Conservation (phyloP, 2,888 invertebrate genomes). For the Oxystoma pomonae region DNA sequence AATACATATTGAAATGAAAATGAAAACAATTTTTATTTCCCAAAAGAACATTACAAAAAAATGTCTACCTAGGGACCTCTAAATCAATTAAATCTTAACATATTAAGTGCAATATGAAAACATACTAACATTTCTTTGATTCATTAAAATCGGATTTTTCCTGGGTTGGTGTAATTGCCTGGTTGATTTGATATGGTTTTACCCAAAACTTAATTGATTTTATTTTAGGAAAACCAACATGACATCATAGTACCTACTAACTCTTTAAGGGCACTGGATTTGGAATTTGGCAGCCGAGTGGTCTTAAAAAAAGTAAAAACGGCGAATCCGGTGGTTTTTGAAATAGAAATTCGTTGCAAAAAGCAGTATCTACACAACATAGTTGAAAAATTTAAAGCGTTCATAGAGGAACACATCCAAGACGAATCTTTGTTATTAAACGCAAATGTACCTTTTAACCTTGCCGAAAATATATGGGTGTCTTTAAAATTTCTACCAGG, state of each 20-base stretch:
- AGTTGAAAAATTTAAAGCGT: conserved; percentile 52
- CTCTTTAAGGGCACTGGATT: conserved; percentile 52
- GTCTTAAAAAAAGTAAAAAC: conserved; percentile 45
- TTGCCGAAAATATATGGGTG: conserved; percentile 38
- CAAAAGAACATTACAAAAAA: too few species aligned
- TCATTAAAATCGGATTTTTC: too few species aligned
- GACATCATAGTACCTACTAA: conserved; percentile 52
- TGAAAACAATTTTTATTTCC: too few species aligned
- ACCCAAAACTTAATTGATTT: too few species aligned
- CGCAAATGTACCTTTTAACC: conserved; percentile 50
- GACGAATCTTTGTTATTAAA: conserved; percentile 52
- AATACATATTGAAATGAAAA: too few species aligned
- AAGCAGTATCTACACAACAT: conserved; percentile 37
- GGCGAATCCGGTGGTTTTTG: conserved; percentile 47
- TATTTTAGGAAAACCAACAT: conserved; percentile 11
- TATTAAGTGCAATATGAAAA: too few species aligned
- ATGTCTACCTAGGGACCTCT: too few species aligned
- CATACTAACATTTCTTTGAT: too few species aligned
- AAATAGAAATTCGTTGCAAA: conserved; percentile 45
- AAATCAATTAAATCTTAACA: too few species aligned
- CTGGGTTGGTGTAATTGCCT: too few species aligned
- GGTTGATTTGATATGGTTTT: too few species aligned
- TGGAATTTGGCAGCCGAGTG: conserved; percentile 56
- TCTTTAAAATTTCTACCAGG: conserved; percentile 46
- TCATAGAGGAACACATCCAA: conserved; percentile 50